Percentiles rank a stretch among this genome's conserved stretches.
phyloP scores from a whole-genome alignment of 2,113 vertebrate species.

The Sceloporus tristichus region DNA sequence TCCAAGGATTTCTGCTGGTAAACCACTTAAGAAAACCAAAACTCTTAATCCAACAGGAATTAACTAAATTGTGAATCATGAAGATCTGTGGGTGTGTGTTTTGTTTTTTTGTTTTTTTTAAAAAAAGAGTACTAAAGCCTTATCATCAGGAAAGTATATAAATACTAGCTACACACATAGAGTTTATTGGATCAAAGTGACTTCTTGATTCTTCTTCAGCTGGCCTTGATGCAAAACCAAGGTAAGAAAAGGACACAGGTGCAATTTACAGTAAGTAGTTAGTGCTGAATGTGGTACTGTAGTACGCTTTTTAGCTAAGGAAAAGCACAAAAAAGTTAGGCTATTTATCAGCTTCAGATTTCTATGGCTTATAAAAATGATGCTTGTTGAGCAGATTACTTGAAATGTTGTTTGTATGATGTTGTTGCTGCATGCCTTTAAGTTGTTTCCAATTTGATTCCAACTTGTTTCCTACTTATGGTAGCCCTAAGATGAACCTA shows the following conservation, averaged over 20 bases:
- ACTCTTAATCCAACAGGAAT: conserved; percentile 19
- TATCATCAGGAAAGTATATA: conserved; percentile 10
- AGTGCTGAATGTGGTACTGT: background rate
- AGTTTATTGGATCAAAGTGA: background rate
- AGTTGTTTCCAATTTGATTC: too few species aligned
- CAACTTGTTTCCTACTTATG: too few species aligned
- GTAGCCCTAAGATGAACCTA: too few species aligned
- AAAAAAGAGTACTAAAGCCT: background rate
- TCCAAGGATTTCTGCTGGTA: conserved; percentile 24
- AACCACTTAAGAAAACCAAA: conserved; percentile 11
- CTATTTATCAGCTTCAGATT: too few species aligned
- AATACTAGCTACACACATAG: background rate
- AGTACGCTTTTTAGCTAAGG: too few species aligned
- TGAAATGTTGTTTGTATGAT: too few species aligned
- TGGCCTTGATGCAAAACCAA: background rate
- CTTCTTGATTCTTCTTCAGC: conserved; percentile 12
- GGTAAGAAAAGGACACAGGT: conserved; percentile 17
- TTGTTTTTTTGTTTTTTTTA: too few species aligned
- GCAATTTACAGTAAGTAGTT: background rate
- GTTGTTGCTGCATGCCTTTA: too few species aligned
- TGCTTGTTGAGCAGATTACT: too few species aligned
- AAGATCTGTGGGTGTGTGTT: background rate
- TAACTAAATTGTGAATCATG: conserved; percentile 9
- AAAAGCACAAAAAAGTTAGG: too few species aligned
- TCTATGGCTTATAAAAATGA: too few species aligned